Base-by-base conservation (phyloP, 2,888 invertebrate species). In the Hartigia nigra region DNA sequence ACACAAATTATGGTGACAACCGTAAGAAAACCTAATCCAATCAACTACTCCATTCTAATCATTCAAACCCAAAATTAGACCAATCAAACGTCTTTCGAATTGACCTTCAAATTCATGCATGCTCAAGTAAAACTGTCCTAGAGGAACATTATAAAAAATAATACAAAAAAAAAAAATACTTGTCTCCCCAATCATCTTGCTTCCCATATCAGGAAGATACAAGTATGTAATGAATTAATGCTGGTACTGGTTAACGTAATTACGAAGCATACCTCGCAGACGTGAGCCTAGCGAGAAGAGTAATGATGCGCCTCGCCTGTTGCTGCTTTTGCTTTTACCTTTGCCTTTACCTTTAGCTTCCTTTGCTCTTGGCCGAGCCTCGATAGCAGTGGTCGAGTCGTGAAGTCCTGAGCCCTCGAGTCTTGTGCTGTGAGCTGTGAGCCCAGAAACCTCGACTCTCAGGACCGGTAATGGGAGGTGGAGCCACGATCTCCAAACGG, bases 241-340 rank as follows among this genome's bases (percentile, higher is more conserved):
- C 82, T 84, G 80, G 77, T 81, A 78, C 80, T 85, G 85, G 87
- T 88, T 88, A 88, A 86, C 86, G 87, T 89, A 88, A 89, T 90
- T 88, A 90, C 86, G 85, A 87, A 87, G 82, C 82, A 82, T 79
- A 77, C 77, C 80, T 82, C 81, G 80, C 74, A 76, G 78, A 81
- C 81, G 78, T 80, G 78, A 78, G 80, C 81, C 81, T 82, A 82
- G 86, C 81, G 81, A 76, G 86, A 89, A 89, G 89, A 89, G 86
- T 88, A 87, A 89, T 89, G 89, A 90, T 89, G 86, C 86, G 83
- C 82, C 81, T 84, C 85, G 86, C 88, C 88, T 87, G 88, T 88
- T 88, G 88, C 88, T 84, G 82, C 79, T 82, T 72, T 78, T 83
- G 79, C 76, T 39, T 31, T 32, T 76, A 14, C 76, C 55, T 78